Base-by-base conservation (phyloP, 1,140 invertebrate species). In the Paraescarpia echinospica region DNA sequence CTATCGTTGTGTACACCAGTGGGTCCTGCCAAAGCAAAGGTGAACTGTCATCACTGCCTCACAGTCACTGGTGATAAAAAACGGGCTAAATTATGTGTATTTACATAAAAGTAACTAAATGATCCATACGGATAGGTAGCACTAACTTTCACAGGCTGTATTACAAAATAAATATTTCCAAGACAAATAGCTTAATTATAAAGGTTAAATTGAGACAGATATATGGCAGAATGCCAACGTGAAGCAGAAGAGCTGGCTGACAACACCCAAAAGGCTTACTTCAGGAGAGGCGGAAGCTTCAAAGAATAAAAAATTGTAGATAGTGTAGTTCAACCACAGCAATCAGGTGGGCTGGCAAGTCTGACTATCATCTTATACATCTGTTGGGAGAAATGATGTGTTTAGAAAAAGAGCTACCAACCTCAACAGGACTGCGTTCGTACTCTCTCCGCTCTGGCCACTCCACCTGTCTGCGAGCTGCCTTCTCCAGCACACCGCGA, bases 1-100 rank as follows among this genome's bases (percentile, higher is more conserved):
- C 93, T 41, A 94, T 88, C 33, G 88, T 93, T 6, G 93, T 93
- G 48, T 94, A 93, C 9, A 91, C 41, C 12, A 59, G 22, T 0
- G 93, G 89, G 12, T 94, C 93, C 93, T 94, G 89, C 9, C 59
- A 89, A 77, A 77, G 8, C 59, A 77, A 77, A 77, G 18, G 8
- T 22, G 12, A 18, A 27, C 18, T 77, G 27, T 77, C 59, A 77
- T 18, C 6, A 77, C 59, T 77, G 12, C 41, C 41, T 41, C 41
- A 41, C 41, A n/a, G n/a, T n/a, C 12, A 41, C 4, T 41, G 41
- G 41, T n/a, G n/a, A n/a, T n/a, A 22, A 5, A 77, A 77, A 77
- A 12, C 14, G 9, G 12, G 22, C 27, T 18, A 77, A 77, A 77
- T 77, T 22, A 27, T 4, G 59, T 77, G 59, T 77, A 77, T 77